Base-by-base conservation (phyloP, 2,797 vertebrate species). In the Tadarida brasiliensis region DNA sequence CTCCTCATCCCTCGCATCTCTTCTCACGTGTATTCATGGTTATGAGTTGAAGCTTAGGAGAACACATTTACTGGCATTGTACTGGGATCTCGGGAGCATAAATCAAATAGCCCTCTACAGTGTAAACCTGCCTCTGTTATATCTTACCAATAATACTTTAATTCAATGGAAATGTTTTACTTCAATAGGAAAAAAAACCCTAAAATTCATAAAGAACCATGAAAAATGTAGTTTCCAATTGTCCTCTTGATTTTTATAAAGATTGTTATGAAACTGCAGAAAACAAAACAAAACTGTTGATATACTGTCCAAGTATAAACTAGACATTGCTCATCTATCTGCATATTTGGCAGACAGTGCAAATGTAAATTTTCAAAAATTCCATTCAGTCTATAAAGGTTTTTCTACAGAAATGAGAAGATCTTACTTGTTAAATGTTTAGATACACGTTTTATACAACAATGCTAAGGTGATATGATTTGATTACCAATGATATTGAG, bases 361-460 rank as follows among this genome's bases (percentile, higher is more conserved):
- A 83, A 87, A 83, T 80, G 6, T 61, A 83, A 78, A 61, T n/a
- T 67, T 61, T 83, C 84, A 26, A 30, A 82, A 89, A 94, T 82
- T 83, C 5, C 20, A 73, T 33, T 87, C 17, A 35, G 44, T 68
- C 35, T 71, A 33, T 56, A 63, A 73, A 83, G 10, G 49, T 83
- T 15, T 61, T 92, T 54, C 35, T 87, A 67, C 47, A 96, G 44
- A 74, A 95, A 59, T 68, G 2, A 63, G 88, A 93, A 22, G 10
- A 22, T 63, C 19, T 81, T 44, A 51, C 15, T 47, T 74, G 10
- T 12, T 86, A 35, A 51, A 28, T 8, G 14, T 44, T 51, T 9
- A 19, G 78, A 30, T 7, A n/a, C 2, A 44, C 3, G 28, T 56
- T 73, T 49, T 78, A 30, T 8, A 51, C 2, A 68, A 11, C 2